A percentile compares a stretch with the other conserved stretches of the same genome.
phyloP scores from a whole-genome alignment of 1,140 invertebrate species.

The Diorhabda sublineata region DNA sequence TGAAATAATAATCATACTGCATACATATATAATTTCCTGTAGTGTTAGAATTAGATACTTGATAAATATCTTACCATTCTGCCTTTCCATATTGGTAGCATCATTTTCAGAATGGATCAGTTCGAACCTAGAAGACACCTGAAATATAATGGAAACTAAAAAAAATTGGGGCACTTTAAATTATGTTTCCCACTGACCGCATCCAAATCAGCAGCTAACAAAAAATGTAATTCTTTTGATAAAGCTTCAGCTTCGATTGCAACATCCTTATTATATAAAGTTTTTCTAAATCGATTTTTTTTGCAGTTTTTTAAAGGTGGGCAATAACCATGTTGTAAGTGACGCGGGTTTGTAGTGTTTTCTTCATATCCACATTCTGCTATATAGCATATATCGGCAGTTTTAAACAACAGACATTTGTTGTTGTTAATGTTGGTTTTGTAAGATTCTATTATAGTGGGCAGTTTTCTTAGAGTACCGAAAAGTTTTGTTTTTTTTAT shows the following conservation, averaged over 20 bases:
- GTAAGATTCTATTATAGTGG: slow-evolving; percentile 42
- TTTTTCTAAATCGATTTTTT: slow-evolving; percentile 40
- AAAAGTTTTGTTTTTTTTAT: slow-evolving; percentile 29
- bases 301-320: slow-evolving; percentile 43
- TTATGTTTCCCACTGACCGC: slow-evolving; percentile 32
- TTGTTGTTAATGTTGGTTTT: slow-evolving; percentile 36
- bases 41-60: not conserved
- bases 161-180: slow-evolving; percentile 3
- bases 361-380: slow-evolving; percentile 30
- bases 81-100: not conserved
- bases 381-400: slow-evolving; percentile 41
- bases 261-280: slow-evolving; percentile 35
- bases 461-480: slow-evolving; percentile 37
- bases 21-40: too few relatives aligned
- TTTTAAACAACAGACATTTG: slow-evolving; percentile 36
- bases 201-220: slow-evolving; percentile 40
- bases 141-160: slow-evolving; percentile 9
- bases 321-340: slow-evolving; percentile 35
- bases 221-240: slow-evolving; percentile 40
- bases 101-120: slow-evolving; percentile 23
- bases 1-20: too few relatives aligned
- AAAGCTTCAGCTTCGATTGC: slow-evolving; percentile 33
- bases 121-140: slow-evolving; percentile 33
- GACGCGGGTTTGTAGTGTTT: slow-evolving; percentile 19
- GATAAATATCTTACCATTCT: slow-evolving; percentile 7